phyloP scores from a whole-genome alignment of 2,113 vertebrate species.

The Antechinus flavipes region DNA sequence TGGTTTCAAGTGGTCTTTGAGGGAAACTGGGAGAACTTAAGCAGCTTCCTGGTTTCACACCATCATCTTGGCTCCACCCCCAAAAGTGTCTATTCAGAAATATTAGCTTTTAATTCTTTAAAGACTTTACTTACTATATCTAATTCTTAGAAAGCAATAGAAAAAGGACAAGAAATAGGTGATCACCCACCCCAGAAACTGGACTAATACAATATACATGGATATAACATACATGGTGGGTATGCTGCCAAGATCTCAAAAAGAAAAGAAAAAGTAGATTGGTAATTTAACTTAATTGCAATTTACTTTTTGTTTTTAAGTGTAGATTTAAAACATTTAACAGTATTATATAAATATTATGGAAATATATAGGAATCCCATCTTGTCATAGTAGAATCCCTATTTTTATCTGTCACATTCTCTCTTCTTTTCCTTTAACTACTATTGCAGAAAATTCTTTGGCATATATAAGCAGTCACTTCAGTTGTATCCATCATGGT shows the following conservation, averaged over 20 bases:
- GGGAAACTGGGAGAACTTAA: too few species aligned
- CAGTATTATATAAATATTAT: neutral
- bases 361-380: neutral
- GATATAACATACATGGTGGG: too few species aligned
- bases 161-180: neutral
- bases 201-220: neutral
- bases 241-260: neutral
- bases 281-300: neutral
- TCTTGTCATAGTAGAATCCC: neutral
- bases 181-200: neutral
- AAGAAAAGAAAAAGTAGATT: neutral
- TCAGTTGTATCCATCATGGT: neutral
- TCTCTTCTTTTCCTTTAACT: neutral
- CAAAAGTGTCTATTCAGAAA: neutral
- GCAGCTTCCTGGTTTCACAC: too few species aligned
- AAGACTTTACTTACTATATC: conserved; percentile 55
- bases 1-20: too few species aligned
- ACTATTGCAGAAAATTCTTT: neutral
- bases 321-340: neutral
- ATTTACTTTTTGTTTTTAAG: neutral
- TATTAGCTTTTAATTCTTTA: conserved; percentile 62
- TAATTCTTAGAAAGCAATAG: conserved; percentile 11
- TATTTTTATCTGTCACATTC: neutral
- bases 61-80: too few species aligned
- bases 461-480: neutral